These are phyloP conservation scores for Pseudomyrmex gracilis DNA, from an alignment of 1,140 invertebrate genomes.

Conservation along the genomic window DNA sequence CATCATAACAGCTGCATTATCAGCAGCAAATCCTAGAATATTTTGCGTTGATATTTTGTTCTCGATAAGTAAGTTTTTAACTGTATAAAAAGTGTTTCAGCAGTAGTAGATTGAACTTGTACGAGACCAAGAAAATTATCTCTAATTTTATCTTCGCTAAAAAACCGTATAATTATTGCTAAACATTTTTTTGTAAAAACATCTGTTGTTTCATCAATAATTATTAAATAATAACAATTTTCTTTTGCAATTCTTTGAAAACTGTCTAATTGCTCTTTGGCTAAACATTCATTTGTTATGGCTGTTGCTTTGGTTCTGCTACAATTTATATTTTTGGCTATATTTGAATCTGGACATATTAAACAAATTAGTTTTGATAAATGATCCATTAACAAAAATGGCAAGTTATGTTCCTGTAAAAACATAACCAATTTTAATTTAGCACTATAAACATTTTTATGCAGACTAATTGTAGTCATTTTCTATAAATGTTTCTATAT, in stretches of 20 bases:
- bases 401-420: constrained; percentile 5
- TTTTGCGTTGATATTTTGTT: not conserved
- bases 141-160: not conserved
- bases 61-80: not conserved
- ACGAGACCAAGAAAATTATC: not conserved
- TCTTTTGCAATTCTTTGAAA: not conserved
- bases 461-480: too few species aligned
- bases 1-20: constrained; percentile 22
- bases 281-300: not conserved
- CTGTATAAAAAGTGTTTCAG: not conserved
- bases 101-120: not conserved
- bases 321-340: not conserved
- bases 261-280: not conserved
- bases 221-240: constrained; percentile 4
- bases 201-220: constrained; percentile 20
- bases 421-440: constrained; percentile 18
- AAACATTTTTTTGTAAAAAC: constrained; percentile 13
- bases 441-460: not conserved
- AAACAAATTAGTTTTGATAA: not conserved
- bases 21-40: not conserved
- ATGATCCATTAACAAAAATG: constrained; percentile 16
- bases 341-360: constrained; percentile 10
- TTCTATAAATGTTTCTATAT: too few species aligned
- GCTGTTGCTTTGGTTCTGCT: not conserved
- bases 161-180: not conserved